These are phyloP conservation scores for Palythoa heliodiscus DNA, from an alignment of 92 coral and sea anemone species.

Conservation along the genomic window DNA sequence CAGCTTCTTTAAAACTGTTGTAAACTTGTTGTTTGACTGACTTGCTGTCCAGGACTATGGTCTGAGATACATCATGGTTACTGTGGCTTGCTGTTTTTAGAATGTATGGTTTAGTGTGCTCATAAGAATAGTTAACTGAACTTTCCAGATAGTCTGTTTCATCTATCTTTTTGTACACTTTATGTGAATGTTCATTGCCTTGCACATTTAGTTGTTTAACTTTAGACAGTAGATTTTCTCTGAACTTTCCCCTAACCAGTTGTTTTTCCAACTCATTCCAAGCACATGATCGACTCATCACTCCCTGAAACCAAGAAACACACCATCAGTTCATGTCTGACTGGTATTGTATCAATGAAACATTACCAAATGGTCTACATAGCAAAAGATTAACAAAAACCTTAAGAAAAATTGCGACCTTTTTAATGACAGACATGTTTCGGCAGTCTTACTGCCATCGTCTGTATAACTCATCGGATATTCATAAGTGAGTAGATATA, in stretches of 20 bases:
- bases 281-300: slow-evolving; percentile 84
- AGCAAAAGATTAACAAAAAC: too few relatives aligned
- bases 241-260: slow-evolving; percentile 66
- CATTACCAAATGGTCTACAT: too few relatives aligned
- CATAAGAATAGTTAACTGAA: slow-evolving; percentile 14
- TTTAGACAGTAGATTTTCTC: slow-evolving; percentile 62
- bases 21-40: slow-evolving; percentile 62
- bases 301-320: slow-evolving; percentile 68
- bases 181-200: slow-evolving; percentile 1
- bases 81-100: slow-evolving; percentile 11
- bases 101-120: slow-evolving; percentile 13
- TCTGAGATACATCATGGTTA: slow-evolving; percentile 44
- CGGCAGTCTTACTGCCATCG: too few relatives aligned
- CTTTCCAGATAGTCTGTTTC: not conserved
- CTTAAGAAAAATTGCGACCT: too few relatives aligned
- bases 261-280: slow-evolving; percentile 85
- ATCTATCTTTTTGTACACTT: not conserved
- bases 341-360: too few relatives aligned
- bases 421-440: too few relatives aligned
- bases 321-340: not conserved
- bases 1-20: slow-evolving; percentile 56
- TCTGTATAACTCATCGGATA: too few relatives aligned
- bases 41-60: slow-evolving; percentile 67
- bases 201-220: slow-evolving; percentile 29
- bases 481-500: too few relatives aligned